A percentile compares a stretch with the other conserved stretches of the same genome.
Evolutionary conservation across 1,140 invertebrate species (phyloP).

Genomic region (Drosophila setifemur): DNA sequence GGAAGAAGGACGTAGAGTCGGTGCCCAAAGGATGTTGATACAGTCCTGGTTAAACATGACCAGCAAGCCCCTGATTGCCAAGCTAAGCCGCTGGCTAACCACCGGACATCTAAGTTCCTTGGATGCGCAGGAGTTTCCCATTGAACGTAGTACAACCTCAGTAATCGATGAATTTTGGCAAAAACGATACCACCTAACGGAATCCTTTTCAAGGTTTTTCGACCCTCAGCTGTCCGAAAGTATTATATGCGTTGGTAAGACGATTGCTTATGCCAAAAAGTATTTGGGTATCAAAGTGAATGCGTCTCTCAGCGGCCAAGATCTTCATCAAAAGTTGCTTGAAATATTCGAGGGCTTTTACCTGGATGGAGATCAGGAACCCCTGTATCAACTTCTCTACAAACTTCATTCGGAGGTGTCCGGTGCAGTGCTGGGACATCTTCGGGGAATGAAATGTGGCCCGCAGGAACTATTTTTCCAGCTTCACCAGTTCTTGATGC

Average conservation of each 20-base stretch:
- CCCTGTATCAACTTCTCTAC: neutral
- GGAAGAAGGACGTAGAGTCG: neutral
- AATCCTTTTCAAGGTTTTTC: slow-evolving; percentile 14
- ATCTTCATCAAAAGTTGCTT: neutral
- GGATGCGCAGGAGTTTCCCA: slow-evolving; percentile 10
- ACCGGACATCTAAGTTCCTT: neutral
- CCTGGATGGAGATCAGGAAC: slow-evolving; percentile 1
- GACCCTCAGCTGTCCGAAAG: neutral
- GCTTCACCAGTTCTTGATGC: slow-evolving; percentile 45
- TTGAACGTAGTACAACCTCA: neutral
- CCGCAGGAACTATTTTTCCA: slow-evolving; percentile 17
- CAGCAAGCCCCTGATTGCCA: slow-evolving; percentile 4
- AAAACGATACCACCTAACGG: slow-evolving; percentile 11
- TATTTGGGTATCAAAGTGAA: slow-evolving; percentile 5
- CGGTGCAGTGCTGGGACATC: neutral
- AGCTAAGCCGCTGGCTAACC: slow-evolving; percentile 23
- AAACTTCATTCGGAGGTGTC: slow-evolving; percentile 20
- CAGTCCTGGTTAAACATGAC: slow-evolving; percentile 19
- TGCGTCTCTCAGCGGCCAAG: neutral
- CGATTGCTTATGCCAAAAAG: neutral
- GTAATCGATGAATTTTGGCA: slow-evolving; percentile 3
- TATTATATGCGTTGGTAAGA: slow-evolving; percentile 26
- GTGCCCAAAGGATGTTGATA: slow-evolving; percentile 6
- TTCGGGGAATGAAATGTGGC: neutral
- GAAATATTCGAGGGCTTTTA: neutral